These are phyloP conservation scores for Metopia argyrocephala DNA, from an alignment of 2,888 invertebrate genomes.

Conservation along the genomic window DNA sequence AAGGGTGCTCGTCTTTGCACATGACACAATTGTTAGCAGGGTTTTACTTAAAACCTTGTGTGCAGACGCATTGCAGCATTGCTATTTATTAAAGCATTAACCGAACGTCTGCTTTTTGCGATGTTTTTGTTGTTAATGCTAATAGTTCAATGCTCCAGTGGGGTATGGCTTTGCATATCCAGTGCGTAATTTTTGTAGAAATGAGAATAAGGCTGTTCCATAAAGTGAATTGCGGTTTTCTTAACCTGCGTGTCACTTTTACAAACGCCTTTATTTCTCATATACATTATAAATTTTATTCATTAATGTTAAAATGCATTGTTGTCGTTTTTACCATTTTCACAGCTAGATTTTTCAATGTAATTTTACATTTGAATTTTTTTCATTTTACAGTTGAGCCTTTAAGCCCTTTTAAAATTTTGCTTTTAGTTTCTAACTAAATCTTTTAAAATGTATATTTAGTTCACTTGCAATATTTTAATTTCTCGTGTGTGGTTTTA, in stretches of 20 bases:
- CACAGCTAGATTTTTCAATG: no score
- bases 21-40: slow-evolving; percentile 24
- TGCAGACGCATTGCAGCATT: slow-evolving; percentile 73
- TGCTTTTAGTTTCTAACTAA: no score
- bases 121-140: slow-evolving; percentile 62
- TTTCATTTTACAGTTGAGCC: no score
- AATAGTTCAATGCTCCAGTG: slow-evolving; percentile 70
- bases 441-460: no score
- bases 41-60: slow-evolving; percentile 47
- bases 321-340: no score
- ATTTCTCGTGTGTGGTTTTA: no score
- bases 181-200: slow-evolving; percentile 76
- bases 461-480: no score
- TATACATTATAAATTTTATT: slow-evolving; percentile 45
- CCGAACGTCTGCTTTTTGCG: slow-evolving; percentile 56
- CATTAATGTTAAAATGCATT: no score
- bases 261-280: slow-evolving; percentile 54
- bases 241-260: slow-evolving; percentile 50
- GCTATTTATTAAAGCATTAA: slow-evolving; percentile 65
- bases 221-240: slow-evolving; percentile 59
- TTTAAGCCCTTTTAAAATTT: no score
- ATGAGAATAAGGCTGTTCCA: slow-evolving; percentile 58
- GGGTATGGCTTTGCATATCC: slow-evolving; percentile 79
- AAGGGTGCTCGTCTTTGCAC: slow-evolving; percentile 74
- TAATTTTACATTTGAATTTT: no score